Conservation (phyloP, 2,113 vertebrate genomes). For the Lutjanus erythropterus region DNA sequence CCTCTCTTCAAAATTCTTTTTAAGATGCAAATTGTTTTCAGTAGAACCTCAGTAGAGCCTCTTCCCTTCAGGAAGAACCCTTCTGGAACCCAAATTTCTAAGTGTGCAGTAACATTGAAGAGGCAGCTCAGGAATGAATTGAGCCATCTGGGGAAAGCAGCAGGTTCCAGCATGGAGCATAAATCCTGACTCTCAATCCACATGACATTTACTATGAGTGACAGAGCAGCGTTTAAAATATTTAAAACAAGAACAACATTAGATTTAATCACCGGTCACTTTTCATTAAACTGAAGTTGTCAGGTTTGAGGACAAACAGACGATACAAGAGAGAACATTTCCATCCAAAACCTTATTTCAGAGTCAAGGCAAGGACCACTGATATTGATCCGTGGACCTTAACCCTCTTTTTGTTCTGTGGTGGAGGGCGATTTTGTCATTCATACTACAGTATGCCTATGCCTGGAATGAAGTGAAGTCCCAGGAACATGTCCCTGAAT, state of each 20-base stretch:
- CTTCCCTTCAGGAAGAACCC: no score
- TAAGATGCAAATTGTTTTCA: no score
- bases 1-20: no score
- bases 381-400: conserved; percentile 74
- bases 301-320: conserved; percentile 66
- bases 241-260: conserved; percentile 58
- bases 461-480: conserved; percentile 60
- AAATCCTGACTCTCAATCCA: conserved; percentile 57
- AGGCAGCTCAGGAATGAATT: conserved; percentile 65
- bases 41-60: no score
- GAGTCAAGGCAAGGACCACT: conserved; percentile 59
- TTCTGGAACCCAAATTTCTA: no score
- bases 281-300: conserved; percentile 74
- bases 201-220: conserved; percentile 59
- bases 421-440: conserved; percentile 76
- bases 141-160: conserved; percentile 50
- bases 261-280: conserved; percentile 69
- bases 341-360: conserved; percentile 65
- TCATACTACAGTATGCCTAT: conserved; percentile 58
- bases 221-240: conserved; percentile 50
- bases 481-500: conserved; percentile 65
- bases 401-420: conserved; percentile 67
- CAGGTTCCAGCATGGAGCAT: conserved; percentile 53
- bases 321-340: conserved; percentile 44
- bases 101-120: conserved; percentile 59